Base-by-base conservation (phyloP, 1,140 invertebrate species). In the Lepidurus packardi region DNA sequence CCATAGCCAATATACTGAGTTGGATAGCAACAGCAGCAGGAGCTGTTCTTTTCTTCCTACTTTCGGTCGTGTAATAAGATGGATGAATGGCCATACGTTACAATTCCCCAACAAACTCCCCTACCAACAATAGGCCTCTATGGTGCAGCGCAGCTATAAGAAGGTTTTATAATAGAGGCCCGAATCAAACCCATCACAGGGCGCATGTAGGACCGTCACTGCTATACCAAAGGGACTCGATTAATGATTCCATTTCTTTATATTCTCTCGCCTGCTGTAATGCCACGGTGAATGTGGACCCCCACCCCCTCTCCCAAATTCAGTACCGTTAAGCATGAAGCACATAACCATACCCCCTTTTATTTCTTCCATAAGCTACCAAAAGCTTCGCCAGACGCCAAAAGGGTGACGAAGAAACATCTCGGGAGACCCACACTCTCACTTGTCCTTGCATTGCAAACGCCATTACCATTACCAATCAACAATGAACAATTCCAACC, bases 171-270 rank as follows among this genome's bases (percentile, higher is more conserved):
- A 65, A 65, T 21, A 65, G 16, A 9, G 53, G 8, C 53, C 53
- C 21, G 53, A 65, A 65, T 65, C 13, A 65, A 65, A 65, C 53
- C 53, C 53, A 65, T 65, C 53, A 13, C 53, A 65, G 16, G 53
- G 53, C 53, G 53, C 53, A 13, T 65, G 53, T 21, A 65, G 21
- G 53, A 65, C 53, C 21, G 53, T 65, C 53, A 65, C 13, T 65
- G n/a, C 53, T 65, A 11, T 65, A 21, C 16, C 53, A 65, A 65
- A 21, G 53, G 53, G 53, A 65, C 53, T 65, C 53, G 53, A 65
- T 65, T 65, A 65, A 65, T 65, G 53, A 65, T 65, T 65, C 53
- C 53, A 65, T 65, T 65, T 65, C 53, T 65, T 65, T 65, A 65
- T 65, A 7, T 0, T 65, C 7, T 65, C 9, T 21, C 53, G 53